Conservation (phyloP, 2,113 vertebrate species). For the Alligator sinensis region DNA sequence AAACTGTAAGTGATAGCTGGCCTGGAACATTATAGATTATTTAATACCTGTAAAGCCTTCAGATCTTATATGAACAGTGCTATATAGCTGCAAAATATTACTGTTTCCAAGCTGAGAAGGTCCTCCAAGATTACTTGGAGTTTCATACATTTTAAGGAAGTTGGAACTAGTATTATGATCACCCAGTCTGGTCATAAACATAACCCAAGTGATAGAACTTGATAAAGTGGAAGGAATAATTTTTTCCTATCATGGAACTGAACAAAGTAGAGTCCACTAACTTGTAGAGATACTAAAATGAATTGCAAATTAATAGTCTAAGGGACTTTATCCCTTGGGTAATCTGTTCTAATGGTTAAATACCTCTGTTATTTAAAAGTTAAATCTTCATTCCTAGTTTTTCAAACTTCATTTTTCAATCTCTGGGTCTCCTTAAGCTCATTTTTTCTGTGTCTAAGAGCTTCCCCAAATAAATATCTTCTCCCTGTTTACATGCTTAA, state of each 20-base stretch:
- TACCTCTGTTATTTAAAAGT: neutral
- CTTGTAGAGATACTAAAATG: neutral
- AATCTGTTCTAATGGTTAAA: neutral
- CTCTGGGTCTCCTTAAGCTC: neutral
- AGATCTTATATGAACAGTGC: neutral
- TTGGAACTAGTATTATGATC: neutral
- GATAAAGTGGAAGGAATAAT: neutral
- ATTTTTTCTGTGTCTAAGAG: neutral
- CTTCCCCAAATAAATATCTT: neutral
- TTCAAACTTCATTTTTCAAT: neutral
- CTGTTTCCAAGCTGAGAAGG: no score
- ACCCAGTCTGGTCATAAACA: neutral
- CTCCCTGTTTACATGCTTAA: neutral
- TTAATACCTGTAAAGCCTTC: neutral
- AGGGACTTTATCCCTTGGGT: neutral
- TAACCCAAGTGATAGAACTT: neutral
- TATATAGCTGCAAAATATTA: no score
- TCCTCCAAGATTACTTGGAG: neutral
- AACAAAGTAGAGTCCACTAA: neutral
- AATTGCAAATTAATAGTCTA: neutral
- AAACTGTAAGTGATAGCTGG: conserved; percentile 12
- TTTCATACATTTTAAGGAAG: neutral
- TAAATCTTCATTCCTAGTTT: neutral
- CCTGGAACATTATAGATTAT: neutral
- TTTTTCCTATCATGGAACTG: neutral